Base-by-base conservation (phyloP, 2,888 invertebrate genomes). In the Hirtodrosophila alboralis region DNA sequence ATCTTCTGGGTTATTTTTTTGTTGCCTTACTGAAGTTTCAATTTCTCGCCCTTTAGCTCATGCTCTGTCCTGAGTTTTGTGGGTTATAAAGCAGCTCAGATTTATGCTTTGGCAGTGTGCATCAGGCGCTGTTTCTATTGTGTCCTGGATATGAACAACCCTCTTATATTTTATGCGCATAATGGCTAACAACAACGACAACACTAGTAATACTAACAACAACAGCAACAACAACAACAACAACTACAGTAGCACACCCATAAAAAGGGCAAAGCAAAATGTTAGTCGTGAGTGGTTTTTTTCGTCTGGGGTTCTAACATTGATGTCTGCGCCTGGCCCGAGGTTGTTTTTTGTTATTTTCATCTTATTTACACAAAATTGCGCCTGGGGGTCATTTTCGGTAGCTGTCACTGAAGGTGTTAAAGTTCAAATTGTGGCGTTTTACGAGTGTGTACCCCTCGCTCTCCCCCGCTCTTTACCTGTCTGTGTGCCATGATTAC, bases 341-440 rank as follows among this genome's bases (percentile, higher is more conserved):
- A 75, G 83, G 79, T 60, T 76, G 72, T 84, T 79, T 77, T n/a
- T 84, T 75, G 62, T 79, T 84, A 75, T 79, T 84, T 79, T 79
- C 84, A 68, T 79, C 75, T 79, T 80, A 80, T 84, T 80, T 84
- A 84, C 84, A 84, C 80, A 80, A 84, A 84, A 80, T 80, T 84
- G 75, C 84, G 84, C 75, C 60, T 58, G 69, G 75, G 75, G 79
- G 79, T 80, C 84, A 80, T 69, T 69, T 72, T 73, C 37, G 69
- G 63, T 70, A 59, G 69, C 77, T 77, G 84, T 77, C 84, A 77
- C 75, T 77, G 79, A 80, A 80, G 84, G 79, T 80, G 79, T 80
- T 84, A 80, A 80, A 80, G 79, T 80, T 80, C 79, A 80, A 84
- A 84, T 84, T 72, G 84, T 72, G 56, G 36, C 64, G 62, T 79